These are phyloP conservation scores for Naja naja DNA, from an alignment of 2,113 vertebrate genomes.

Conservation along the genomic window DNA sequence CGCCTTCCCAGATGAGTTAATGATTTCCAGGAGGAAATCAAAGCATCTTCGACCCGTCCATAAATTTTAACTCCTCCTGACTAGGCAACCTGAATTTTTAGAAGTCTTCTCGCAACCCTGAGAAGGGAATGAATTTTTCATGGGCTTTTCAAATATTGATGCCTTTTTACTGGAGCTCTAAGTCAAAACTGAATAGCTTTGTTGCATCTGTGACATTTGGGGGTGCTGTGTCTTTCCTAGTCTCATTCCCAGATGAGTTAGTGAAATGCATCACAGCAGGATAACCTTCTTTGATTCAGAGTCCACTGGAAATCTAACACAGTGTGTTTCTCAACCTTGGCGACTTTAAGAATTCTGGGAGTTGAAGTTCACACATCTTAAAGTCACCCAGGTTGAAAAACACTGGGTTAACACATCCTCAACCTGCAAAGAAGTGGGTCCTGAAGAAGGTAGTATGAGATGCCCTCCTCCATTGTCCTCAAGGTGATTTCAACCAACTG, in stretches of 20 bases:
- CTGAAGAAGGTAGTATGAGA: neutral
- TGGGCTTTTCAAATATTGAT: conserved; percentile 29
- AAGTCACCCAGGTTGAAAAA: neutral
- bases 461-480: neutral
- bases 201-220: conserved; percentile 9
- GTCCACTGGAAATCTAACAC: neutral
- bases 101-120: neutral
- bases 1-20: neutral
- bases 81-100: neutral
- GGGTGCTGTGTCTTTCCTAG: neutral
- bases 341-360: neutral
- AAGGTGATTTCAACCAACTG: neutral
- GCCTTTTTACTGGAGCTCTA: conserved; percentile 7
- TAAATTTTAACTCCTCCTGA: neutral
- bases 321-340: neutral
- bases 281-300: neutral
- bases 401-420: neutral
- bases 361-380: neutral
- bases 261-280: neutral
- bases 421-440: neutral
- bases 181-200: conserved; percentile 17
- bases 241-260: neutral
- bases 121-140: conserved; percentile 29
- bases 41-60: neutral
- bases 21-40: neutral